A percentile compares a stretch with the other conserved stretches of the same genome.
Evolutionary conservation across 2,113 vertebrate species (phyloP).

Genomic region (Mesembrinibis cayennensis): DNA sequence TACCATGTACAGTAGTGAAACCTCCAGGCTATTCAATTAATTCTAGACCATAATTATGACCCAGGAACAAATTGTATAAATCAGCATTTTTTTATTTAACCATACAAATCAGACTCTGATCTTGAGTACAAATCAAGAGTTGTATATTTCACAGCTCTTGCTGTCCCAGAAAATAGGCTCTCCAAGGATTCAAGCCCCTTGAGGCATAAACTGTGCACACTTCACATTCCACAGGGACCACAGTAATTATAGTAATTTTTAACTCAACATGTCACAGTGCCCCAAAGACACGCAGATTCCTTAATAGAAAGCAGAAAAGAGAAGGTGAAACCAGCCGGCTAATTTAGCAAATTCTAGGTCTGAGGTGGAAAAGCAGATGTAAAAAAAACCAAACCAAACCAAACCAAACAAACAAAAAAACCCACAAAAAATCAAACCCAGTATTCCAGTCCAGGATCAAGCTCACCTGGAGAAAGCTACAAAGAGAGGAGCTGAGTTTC

Average conservation of each 20-base stretch:
- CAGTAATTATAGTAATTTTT: conserved; percentile 54
- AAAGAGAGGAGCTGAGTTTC: background rate
- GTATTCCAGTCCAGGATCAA: background rate
- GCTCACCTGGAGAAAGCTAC: background rate
- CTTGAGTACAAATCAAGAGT: background rate
- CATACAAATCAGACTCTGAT: conserved; percentile 45
- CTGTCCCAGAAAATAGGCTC: conserved; percentile 16
- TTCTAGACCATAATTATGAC: conserved; percentile 74
- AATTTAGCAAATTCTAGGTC: background rate
- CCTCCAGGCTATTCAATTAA: conserved; percentile 75
- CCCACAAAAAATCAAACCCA: background rate
- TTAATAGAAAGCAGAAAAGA: background rate
- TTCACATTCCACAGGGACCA: conserved; percentile 43
- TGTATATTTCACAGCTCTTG: conserved; percentile 3
- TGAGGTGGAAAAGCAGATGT: background rate
- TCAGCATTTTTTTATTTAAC: conserved; percentile 69
- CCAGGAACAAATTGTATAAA: conserved; percentile 64
- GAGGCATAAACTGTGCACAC: conserved; percentile 36
- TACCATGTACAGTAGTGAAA: conserved; percentile 68
- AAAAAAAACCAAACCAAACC: background rate
- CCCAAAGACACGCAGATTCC: background rate
- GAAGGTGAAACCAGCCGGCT: conserved; percentile 23
- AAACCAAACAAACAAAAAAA: too few species aligned
- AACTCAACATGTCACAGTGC: conserved; percentile 49
- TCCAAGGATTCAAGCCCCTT: conserved; percentile 23